Evolutionary conservation across 2,113 vertebrate genomes (phyloP).

Genomic region (Osmerus mordax): DNA sequence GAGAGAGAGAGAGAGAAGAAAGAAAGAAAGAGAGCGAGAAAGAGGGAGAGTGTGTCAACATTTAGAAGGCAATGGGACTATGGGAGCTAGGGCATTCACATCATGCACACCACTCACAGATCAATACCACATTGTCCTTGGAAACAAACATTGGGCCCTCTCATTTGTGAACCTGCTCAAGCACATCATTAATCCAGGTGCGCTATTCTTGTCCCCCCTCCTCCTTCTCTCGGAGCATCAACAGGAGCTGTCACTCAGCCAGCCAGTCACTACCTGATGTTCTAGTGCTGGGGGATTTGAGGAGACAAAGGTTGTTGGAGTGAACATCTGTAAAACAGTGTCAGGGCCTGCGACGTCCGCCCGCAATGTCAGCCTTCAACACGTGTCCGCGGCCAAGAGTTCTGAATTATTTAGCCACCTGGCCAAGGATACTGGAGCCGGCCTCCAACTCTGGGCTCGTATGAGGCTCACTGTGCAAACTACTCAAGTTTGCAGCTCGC

Average conservation of each 20-base stretch:
- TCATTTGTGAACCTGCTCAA: constrained; percentile 71
- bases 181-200: constrained; percentile 74
- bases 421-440: constrained; percentile 40
- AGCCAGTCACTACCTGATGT: constrained; percentile 29
- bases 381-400: constrained; percentile 57
- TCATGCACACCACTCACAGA: constrained; percentile 59
- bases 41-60: not conserved
- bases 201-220: constrained; percentile 24
- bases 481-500: constrained; percentile 23
- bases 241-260: constrained; percentile 67
- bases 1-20: constrained; percentile 24
- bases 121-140: constrained; percentile 73
- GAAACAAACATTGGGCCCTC: constrained; percentile 68
- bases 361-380: constrained; percentile 60
- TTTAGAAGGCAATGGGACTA: constrained; percentile 25
- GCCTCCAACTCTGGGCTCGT: constrained; percentile 52
- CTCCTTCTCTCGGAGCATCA: constrained; percentile 51
- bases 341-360: constrained; percentile 58
- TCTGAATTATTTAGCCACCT: constrained; percentile 62
- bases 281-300: constrained; percentile 51
- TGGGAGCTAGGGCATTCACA: constrained; percentile 45
- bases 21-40: not conserved
- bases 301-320: constrained; percentile 54
- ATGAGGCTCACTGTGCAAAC: constrained; percentile 49
- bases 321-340: constrained; percentile 70